Percentiles rank a stretch among this genome's conserved stretches.
phyloP scores from a whole-genome alignment of 92 coral and sea anemone genomes.

The Umimayanthus chanpuru region DNA sequence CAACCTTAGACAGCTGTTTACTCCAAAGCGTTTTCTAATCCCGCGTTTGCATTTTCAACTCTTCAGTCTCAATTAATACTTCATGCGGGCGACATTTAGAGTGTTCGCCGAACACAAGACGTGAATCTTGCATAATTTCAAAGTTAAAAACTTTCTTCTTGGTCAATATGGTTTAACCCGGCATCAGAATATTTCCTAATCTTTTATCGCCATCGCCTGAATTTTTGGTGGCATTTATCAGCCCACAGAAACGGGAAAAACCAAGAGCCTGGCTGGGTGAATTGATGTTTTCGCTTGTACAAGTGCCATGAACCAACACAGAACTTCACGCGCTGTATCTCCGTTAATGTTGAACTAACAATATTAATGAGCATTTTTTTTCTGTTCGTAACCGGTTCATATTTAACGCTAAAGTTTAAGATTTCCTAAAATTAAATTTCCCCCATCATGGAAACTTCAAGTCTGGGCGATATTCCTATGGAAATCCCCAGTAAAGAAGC shows the following conservation, averaged over 20 bases:
- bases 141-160: background rate
- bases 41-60: conserved; percentile 37
- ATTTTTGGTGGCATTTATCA: conserved; percentile 10
- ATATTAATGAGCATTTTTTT: background rate
- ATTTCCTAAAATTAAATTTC: background rate
- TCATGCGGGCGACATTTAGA: conserved; percentile 11
- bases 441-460: conserved; percentile 37
- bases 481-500: conserved; percentile 14
- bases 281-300: background rate
- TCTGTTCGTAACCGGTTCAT: background rate
- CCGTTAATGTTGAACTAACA: background rate
- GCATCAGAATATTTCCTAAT: background rate
- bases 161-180: background rate
- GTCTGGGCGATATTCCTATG: conserved; percentile 35
- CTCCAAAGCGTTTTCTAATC: conserved; percentile 5
- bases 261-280: background rate
- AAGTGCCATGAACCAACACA: background rate
- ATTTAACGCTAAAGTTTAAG: background rate
- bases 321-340: background rate
- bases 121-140: too few species aligned
- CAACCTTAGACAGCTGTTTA: conserved; percentile 40
- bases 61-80: background rate
- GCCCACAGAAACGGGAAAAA: background rate
- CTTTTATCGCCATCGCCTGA: conserved; percentile 11
- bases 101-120: background rate